A percentile compares a stretch with the other conserved stretches of the same genome.
phyloP scores from a whole-genome alignment of 2,888 invertebrate species.

The Rotaria magnacalcarata region DNA sequence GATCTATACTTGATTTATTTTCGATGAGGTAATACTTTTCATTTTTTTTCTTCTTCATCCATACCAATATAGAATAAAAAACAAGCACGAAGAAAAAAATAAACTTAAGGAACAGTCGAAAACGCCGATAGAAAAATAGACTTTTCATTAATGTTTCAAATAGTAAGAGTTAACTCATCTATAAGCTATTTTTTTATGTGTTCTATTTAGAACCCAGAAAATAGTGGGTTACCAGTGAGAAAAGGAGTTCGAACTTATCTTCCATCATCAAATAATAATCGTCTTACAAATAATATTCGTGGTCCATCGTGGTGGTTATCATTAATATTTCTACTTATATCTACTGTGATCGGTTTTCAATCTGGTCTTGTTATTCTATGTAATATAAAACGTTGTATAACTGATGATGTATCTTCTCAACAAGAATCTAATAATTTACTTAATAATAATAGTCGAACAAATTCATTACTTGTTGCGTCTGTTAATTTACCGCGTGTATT shows the following conservation, averaged over 20 bases:
- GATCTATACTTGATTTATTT: neutral
- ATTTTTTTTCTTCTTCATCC: too few relatives aligned
- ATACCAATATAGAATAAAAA: too few relatives aligned
- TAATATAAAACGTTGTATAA: slow-evolving; percentile 29
- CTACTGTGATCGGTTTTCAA: slow-evolving; percentile 34
- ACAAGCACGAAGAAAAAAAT: too few relatives aligned
- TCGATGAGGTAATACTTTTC: too few relatives aligned
- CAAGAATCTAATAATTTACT: neutral
- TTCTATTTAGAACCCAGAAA: neutral
- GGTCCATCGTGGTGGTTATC: slow-evolving; percentile 38
- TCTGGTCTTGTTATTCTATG: slow-evolving; percentile 18
- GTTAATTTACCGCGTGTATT: slow-evolving; percentile 21
- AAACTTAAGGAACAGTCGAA: too few relatives aligned
- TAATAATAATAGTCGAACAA: neutral
- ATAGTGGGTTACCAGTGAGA: neutral
- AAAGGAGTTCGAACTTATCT: neutral
- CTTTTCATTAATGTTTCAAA: neutral
- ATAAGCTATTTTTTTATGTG: too few relatives aligned
- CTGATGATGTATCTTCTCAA: slow-evolving; percentile 1
- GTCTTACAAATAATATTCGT: slow-evolving; percentile 15
- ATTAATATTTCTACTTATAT: slow-evolving; percentile 3
- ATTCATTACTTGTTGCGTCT: neutral
- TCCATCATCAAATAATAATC: neutral
- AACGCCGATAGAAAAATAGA: neutral
- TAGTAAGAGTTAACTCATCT: neutral